phyloP scores from a whole-genome alignment of 2,797 vertebrate species.

The Nannoperca obscura region DNA sequence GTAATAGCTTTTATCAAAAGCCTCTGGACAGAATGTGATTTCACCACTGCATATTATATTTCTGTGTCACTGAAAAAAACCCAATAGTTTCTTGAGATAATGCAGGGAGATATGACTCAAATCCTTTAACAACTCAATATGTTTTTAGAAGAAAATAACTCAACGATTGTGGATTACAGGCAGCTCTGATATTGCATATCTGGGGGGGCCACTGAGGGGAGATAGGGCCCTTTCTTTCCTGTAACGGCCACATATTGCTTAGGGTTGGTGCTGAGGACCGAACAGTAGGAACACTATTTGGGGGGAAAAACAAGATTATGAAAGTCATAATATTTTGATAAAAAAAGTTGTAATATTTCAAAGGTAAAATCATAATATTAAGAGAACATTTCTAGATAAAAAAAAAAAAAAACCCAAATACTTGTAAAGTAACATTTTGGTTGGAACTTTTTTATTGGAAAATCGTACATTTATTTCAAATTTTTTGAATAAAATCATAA shows the following conservation, averaged over 20 bases:
- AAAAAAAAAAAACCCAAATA: not conserved
- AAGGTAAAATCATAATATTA: not conserved
- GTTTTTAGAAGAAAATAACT: constrained; percentile 24
- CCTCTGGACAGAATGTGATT: constrained; percentile 38
- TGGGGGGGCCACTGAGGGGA: constrained; percentile 38
- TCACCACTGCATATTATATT: constrained; percentile 49
- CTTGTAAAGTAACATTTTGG: not conserved
- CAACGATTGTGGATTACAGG: constrained; percentile 53
- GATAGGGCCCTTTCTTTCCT: constrained; percentile 16
- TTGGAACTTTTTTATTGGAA: not conserved
- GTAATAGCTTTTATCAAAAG: constrained; percentile 42
- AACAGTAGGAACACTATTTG: not conserved
- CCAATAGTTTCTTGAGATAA: constrained; percentile 30
- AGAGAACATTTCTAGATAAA: not conserved
- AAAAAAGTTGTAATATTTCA: not conserved
- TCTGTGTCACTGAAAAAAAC: constrained; percentile 32
- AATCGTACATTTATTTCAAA: not conserved
- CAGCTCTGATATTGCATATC: constrained; percentile 72
- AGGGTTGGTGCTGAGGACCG: constrained; percentile 22
- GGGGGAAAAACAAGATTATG: not conserved
- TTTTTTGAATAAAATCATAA: not conserved
- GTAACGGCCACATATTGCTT: constrained; percentile 59
- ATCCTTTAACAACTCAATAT: constrained; percentile 38
- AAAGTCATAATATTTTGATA: not conserved
- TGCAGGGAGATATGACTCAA: constrained; percentile 41